Base-by-base conservation (phyloP, 2,888 invertebrate species). In the Eledone cirrhosa region DNA sequence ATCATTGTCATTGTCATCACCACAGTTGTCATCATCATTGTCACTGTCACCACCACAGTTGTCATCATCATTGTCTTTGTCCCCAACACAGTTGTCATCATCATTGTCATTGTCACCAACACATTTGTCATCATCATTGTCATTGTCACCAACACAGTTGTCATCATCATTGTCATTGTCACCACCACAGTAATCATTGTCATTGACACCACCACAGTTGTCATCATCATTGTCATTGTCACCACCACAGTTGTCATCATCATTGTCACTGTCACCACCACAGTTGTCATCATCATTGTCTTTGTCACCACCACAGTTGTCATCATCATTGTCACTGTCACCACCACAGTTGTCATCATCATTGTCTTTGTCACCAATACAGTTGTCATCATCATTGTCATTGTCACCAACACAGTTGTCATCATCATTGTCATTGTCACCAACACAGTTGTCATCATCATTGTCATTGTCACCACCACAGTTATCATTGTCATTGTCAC, bases 101-200 rank as follows among this genome's bases (percentile, higher is more conserved):
- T n/a, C n/a, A n/a, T n/a, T n/a, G n/a, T n/a, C n/a, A n/a, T n/a
- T n/a, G n/a, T n/a, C n/a, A n/a, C n/a, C n/a, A n/a, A n/a, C n/a
- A n/a, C n/a, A n/a, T n/a, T n/a, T n/a, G n/a, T n/a, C n/a, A n/a
- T n/a, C n/a, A n/a, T n/a, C n/a, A n/a, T n/a, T n/a, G n/a, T n/a
- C n/a, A n/a, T n/a, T n/a, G n/a, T n/a, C n/a, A n/a, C n/a, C n/a
- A n/a, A n/a, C n/a, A n/a, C n/a, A n/a, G n/a, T n/a, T n/a, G n/a
- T n/a, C n/a, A n/a, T n/a, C n/a, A n/a, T 53, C 53, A 53, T 53
- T n/a, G n/a, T 53, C 53, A 53, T 53, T n/a, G n/a, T 53, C 53
- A 53, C 1, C 53, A 53, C 1, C 53, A 53, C 1, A 19, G n/a
- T 2, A 19, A 53, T 2, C 53, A 53, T 2, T n/a, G n/a, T 53